Conservation (phyloP, 2,113 vertebrate genomes). For the Zapornia atra region DNA sequence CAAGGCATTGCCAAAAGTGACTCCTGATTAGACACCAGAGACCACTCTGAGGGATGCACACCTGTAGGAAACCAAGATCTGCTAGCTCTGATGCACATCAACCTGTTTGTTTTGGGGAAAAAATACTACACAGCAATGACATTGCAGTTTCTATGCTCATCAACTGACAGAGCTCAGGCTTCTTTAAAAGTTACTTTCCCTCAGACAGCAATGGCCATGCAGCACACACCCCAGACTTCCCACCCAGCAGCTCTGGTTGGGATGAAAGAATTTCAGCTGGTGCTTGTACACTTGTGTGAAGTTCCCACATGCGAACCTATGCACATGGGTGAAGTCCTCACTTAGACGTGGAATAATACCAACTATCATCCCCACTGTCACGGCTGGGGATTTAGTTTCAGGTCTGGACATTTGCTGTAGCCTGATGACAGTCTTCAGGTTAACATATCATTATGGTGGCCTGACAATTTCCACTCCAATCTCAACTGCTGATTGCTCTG, state of each 20-base stretch:
- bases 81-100: not conserved
- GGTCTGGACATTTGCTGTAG: not conserved
- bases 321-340: not conserved
- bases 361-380: not conserved
- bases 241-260: not conserved
- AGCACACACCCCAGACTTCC: not conserved
- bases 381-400: not conserved
- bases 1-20: not conserved
- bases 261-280: not conserved
- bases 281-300: not conserved
- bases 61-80: not conserved
- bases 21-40: not conserved
- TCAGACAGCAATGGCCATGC: not conserved
- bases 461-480: not conserved
- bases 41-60: not conserved
- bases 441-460: fast-evolving
- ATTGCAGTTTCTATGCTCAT: not conserved
- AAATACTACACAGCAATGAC: not conserved
- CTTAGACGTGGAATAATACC: not conserved
- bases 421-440: not conserved
- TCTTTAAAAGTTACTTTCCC: not conserved
- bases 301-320: not conserved
- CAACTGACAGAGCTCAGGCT: not conserved
- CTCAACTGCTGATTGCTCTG: not conserved
- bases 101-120: not conserved